Base-by-base conservation (phyloP, 64 coral and sea anemone genomes). In the Dendrophyllia cribrosa region DNA sequence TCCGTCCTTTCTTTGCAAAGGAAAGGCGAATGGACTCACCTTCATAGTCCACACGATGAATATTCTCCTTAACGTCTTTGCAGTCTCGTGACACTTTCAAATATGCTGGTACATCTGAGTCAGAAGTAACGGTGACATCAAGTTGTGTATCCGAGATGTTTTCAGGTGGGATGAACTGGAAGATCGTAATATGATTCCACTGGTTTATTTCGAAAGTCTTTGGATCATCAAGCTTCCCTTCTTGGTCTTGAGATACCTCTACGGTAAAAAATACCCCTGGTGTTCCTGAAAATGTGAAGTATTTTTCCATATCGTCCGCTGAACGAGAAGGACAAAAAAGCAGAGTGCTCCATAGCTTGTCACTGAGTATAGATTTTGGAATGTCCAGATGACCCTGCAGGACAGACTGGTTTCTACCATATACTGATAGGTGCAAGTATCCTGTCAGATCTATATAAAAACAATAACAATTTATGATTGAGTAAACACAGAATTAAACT, bases 1-100 rank as follows among this genome's bases (percentile, higher is more conserved):
- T 66, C 7, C 90, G 83, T 26, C 81, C 90, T 62, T 78, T 86
- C 59, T 68, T 64, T 1, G 62, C 21, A 50, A 92, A 92, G 52
- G 90, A 76, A 26, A 92, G 55, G 59, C 74, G 74, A 9, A 92
- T 26, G 3, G 82, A 92, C 20, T 82, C 80, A 4, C 56, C 22
- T 10, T 25, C 19, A 4, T 23, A 56, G 60, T 92, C 60, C 72
- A 75, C 72, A n/a, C 9, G 15, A 9, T 67, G 53, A 11, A 86
- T 58, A 6, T 74, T 75, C 3, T 77, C 60, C 22, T 86, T 74
- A 56, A 92, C 82, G n/a, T 86, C 82, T 7, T 52, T 19, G 34
- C 90, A 92, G 24, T 64, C 20, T 64, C 86, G 80, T 4, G 90
- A 92, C 14, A 92, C 90, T 51, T 86, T 92, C 46, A 92, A 64